These are phyloP conservation scores for Anarsia innoxiella DNA, from an alignment of 2,888 invertebrate genomes.

Conservation along the genomic window DNA sequence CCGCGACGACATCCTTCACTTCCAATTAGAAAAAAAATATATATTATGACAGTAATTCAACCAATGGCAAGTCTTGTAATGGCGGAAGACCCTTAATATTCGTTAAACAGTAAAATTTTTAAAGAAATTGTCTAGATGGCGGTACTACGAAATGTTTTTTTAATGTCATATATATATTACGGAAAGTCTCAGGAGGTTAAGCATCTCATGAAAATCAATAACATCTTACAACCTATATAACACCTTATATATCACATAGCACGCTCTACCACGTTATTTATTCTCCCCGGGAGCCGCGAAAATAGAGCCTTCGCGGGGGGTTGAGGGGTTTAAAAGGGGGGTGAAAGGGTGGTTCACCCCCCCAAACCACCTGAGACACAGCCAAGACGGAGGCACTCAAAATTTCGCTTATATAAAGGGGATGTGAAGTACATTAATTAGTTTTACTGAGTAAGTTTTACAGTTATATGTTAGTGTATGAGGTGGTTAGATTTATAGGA, in stretches of 20 bases:
- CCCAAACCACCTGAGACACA: conserved; percentile 43
- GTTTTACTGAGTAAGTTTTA: conserved; percentile 36
- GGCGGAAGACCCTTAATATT: no score
- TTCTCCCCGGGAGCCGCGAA: conserved; percentile 39
- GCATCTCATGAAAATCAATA: conserved; percentile 25
- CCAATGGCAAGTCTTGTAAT: no score
- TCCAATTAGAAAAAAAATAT: no score
- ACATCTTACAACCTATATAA: conserved; percentile 6
- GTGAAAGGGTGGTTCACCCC: conserved; percentile 7
- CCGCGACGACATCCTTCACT: no score
- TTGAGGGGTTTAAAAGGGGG: not conserved
- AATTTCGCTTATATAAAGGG: conserved; percentile 46
- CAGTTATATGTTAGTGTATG: conserved; percentile 20
- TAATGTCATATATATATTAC: no score
- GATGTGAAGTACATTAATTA: conserved; percentile 41
- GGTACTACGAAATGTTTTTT: no score
- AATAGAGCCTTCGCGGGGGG: conserved; percentile 37
- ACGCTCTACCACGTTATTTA: conserved; percentile 30
- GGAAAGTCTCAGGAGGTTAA: no score
- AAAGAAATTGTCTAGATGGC: no score
- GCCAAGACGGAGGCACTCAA: conserved; percentile 48
- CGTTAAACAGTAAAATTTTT: no score
- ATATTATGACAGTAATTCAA: no score
- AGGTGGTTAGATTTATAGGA: conserved; percentile 6
- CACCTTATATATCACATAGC: conserved; percentile 6